phyloP scores from a whole-genome alignment of 2,888 invertebrate species.

The Caenorhabditis imperialis region DNA sequence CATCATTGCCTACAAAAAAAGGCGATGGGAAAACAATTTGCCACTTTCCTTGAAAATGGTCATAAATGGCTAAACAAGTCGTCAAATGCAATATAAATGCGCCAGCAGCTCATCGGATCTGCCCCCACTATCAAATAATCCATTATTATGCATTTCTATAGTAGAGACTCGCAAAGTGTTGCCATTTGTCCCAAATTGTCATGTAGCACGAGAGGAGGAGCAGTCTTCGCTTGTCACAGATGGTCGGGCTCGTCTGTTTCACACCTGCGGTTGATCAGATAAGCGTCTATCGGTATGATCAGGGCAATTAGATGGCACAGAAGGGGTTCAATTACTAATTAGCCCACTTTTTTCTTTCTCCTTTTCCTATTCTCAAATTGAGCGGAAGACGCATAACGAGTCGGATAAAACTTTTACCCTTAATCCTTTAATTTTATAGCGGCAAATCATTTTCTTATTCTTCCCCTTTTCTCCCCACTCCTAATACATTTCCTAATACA shows the following conservation, averaged over 20 bases:
- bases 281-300: no score
- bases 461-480: slow-evolving; percentile 11
- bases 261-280: no score
- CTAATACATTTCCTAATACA: slow-evolving; percentile 3
- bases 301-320: no score
- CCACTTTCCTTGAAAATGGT: no score
- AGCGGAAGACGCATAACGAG: no score
- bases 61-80: slow-evolving; percentile 67
- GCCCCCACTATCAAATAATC: slow-evolving; percentile 53
- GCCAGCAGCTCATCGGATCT: slow-evolving; percentile 6
- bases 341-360: no score
- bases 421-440: slow-evolving; percentile 54
- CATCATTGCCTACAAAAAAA: no score
- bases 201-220: slow-evolving; percentile 47
- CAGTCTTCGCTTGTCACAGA: no score
- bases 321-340: no score
- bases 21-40: no score
- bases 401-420: slow-evolving; percentile 19
- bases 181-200: slow-evolving; percentile 43
- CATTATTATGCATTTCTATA: slow-evolving; percentile 59
- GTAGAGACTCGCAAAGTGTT: slow-evolving; percentile 46
- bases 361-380: no score
- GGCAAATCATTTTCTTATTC: slow-evolving; percentile 24
- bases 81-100: slow-evolving; percentile 66
- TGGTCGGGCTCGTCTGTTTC: no score